Base-by-base conservation (phyloP, 2,888 invertebrate species). In the Fissipunctia ypsillon region DNA sequence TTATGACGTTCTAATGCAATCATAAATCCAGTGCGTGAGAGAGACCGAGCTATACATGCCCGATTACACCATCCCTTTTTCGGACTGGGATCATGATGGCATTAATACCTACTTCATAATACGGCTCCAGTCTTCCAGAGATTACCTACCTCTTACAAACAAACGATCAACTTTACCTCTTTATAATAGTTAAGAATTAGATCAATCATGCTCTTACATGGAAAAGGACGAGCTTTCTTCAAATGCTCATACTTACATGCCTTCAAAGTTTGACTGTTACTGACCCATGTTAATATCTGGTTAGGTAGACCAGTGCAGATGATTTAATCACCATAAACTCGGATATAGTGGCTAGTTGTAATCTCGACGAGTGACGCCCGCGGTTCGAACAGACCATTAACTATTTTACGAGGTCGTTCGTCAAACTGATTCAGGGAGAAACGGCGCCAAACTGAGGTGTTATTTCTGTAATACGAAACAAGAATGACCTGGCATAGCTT, bases 301-400 rank as follows among this genome's bases (percentile, higher is more conserved):
- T 60, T 80, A 72, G 25, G 9, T 25, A 25, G 5, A 19, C 52
- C n/a, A 79, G 73, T 31, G 41, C 64, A 63, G 68, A 70, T 80
- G 76, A 84, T 90, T 91, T 90, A 91, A 93, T 92, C 91, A 92
- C 81, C 89, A 88, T 90, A 88, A 90, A 90, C 66, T 54, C 63
- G 50, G 68, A 52, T 85, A 71, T 83, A 83, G 82, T 76, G 80
- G 85, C 61, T 77, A 84, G 83, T 87, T 83, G 81, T 84, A 86
- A 88, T 87, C 68, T 78, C 68, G 69, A 70, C 72, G 82, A 88
- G 77, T 74, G 84, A 82, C 76, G 76, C 81, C 79, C 66, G 84
- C 69, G 79, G 87, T 87, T 88, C 87, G 83, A 91, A 90, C 85
- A 85, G 86, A 76, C 87, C 87, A 91, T 91, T 91, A 88, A 85